Evolutionary conservation across 2,888 invertebrate species (phyloP), one percentile per base, ranked within the genome.

Genomic region (Euzetes globulus): DNA sequence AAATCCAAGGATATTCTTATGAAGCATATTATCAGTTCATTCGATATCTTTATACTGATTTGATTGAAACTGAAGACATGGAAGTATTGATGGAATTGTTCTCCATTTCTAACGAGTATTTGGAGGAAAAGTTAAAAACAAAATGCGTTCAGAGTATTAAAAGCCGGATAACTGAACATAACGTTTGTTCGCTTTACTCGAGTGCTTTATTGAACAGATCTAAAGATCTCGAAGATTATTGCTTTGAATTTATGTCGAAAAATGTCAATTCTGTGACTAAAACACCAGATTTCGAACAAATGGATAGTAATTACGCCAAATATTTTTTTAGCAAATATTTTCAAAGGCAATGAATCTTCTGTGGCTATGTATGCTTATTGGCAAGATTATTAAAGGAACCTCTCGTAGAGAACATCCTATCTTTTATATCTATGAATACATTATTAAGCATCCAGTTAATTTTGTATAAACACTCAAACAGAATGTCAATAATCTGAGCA

Each of bases 141-240:
- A 22, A 41, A 41, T 68, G 41, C 22, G 45, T 68, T 37, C 41
- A 68, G 13, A 37, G 13, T n/a, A n/a, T 68, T n/a, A 45, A 68
- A 22, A 19, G 19, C 11, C n/a, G 11, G 22, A 68, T 68, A 7
- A 37, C 6, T 22, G 2, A 5, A 3, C 17, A 33, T 19, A 68
- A 68, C 13, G 68, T 68, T 9, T 68, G 68, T 45, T n/a, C 68
- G 1, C n/a, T 68, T 9, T 68, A 68, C 45, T 41, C 68, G 37
- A 37, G 37, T 19, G 37, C 68, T 17, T 2, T 68, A 19, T 41
- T 19, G 41, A 37, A 33, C n/a, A 68, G 22, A 3, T 68, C 41
- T 1, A 15, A 29, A 19, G 41, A 68, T 17, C n/a, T 68, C 22
- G 37, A 68, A 11, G 22, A 11, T 15, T 41, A 11, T 9, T 68